phyloP scores from a whole-genome alignment of 2,888 invertebrate species.

The Bedellia somnulentella region DNA sequence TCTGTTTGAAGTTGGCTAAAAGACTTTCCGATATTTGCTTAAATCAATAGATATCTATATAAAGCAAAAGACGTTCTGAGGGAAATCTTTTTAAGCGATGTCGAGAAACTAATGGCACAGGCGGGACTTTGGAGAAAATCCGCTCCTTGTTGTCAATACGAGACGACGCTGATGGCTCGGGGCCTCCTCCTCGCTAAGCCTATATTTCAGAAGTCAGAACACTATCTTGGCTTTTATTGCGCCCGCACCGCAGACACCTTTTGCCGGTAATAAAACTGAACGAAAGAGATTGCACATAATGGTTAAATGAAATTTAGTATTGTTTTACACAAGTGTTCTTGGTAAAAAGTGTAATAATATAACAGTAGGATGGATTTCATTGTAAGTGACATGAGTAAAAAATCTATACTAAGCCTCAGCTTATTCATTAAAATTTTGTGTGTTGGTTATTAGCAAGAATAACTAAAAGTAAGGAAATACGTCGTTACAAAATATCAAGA shows the following conservation, averaged over 20 bases:
- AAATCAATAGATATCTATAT: slow-evolving; percentile 1
- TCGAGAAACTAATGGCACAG: slow-evolving; percentile 59
- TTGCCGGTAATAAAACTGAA: slow-evolving; percentile 26
- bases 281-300: too few relatives aligned
- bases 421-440: too few relatives aligned
- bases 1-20: too few relatives aligned
- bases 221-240: slow-evolving; percentile 51
- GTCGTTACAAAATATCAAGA: too few relatives aligned
- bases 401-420: too few relatives aligned
- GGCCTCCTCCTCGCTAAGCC: slow-evolving; percentile 41
- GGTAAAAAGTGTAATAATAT: too few relatives aligned
- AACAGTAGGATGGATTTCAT: too few relatives aligned
- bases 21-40: not conserved
- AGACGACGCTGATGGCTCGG: slow-evolving; percentile 49
- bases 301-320: too few relatives aligned
- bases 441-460: too few relatives aligned
- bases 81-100: slow-evolving; percentile 60
- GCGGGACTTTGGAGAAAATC: slow-evolving; percentile 57
- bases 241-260: slow-evolving; percentile 26
- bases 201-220: slow-evolving; percentile 50
- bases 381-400: too few relatives aligned
- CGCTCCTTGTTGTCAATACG: slow-evolving; percentile 61
- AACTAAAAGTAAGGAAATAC: too few relatives aligned
- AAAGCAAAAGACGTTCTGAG: slow-evolving; percentile 13
- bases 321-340: too few relatives aligned